Conservation (phyloP, 2,113 vertebrate species). For the Meriones unguiculatus region DNA sequence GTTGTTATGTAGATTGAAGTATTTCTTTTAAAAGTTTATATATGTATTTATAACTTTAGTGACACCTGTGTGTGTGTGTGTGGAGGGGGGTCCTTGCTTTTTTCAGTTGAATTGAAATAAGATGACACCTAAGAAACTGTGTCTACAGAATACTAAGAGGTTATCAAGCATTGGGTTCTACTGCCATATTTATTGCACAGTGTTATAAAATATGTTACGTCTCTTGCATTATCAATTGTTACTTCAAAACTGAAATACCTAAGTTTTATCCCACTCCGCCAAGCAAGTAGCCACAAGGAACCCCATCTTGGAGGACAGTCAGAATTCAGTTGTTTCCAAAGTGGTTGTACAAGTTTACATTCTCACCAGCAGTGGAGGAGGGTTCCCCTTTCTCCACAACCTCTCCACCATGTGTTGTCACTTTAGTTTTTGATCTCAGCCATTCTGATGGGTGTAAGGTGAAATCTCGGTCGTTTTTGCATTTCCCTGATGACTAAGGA, state of each 20-base stretch:
- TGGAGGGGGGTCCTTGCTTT: neutral
- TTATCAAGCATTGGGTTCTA: neutral
- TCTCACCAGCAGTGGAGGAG: no score
- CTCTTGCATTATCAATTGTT: neutral
- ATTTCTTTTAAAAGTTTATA: neutral
- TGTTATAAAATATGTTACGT: neutral
- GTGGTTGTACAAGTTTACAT: no score
- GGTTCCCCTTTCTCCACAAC: no score
- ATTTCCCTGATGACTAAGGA: no score
- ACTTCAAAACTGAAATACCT: neutral
- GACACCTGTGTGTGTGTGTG: neutral
- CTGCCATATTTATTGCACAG: neutral
- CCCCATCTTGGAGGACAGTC: neutral
- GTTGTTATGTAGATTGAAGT: neutral
- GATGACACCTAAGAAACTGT: neutral
- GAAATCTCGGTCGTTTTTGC: no score
- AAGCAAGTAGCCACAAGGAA: neutral
- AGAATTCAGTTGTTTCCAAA: neutral
- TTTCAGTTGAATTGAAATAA: slow-evolving; percentile 9
- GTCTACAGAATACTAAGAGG: neutral
- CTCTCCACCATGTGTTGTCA: no score
- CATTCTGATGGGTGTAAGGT: no score
- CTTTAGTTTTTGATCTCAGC: no score
- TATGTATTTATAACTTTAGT: neutral
- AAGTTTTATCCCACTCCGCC: neutral